These are phyloP conservation scores for Cnemophilus loriae DNA, from an alignment of 2,113 vertebrate species.

Conservation along the genomic window DNA sequence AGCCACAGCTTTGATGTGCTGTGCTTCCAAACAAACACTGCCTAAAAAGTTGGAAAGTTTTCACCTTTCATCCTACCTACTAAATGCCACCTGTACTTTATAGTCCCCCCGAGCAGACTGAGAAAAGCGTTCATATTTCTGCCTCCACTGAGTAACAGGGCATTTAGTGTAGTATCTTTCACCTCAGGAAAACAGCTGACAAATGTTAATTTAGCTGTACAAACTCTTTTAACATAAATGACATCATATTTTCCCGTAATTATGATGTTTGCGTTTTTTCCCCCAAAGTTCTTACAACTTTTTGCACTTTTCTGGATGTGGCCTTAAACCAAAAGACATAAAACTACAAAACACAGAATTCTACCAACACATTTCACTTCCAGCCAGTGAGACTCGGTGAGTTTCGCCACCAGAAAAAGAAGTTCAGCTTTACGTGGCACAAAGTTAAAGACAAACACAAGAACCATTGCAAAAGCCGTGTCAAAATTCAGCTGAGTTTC, in stretches of 20 bases:
- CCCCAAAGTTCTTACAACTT: neutral
- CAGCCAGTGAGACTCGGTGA: neutral
- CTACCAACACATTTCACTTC: rapidly evolving
- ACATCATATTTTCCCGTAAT: neutral
- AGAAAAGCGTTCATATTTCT: neutral
- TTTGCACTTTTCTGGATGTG: neutral
- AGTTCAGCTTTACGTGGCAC: neutral
- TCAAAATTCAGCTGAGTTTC: neutral
- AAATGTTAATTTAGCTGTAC: neutral
- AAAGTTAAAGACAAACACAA: neutral
- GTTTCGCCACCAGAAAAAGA: neutral
- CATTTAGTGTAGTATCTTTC: neutral
- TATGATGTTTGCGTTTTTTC: rapidly evolving
- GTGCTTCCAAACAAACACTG: neutral
- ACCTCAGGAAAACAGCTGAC: neutral
- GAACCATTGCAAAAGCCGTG: neutral
- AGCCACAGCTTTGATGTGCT: neutral
- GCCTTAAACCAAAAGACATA: neutral
- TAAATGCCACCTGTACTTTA: neutral
- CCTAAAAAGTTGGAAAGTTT: neutral
- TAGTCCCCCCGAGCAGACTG: neutral
- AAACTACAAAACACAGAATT: neutral
- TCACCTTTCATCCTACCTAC: neutral
- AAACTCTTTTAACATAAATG: neutral
- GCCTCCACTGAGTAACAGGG: neutral